Percentiles rank a stretch among this genome's conserved stretches.
Conservation (phyloP, 2,797 vertebrate genomes). For the Tauraco hartlaubi region DNA sequence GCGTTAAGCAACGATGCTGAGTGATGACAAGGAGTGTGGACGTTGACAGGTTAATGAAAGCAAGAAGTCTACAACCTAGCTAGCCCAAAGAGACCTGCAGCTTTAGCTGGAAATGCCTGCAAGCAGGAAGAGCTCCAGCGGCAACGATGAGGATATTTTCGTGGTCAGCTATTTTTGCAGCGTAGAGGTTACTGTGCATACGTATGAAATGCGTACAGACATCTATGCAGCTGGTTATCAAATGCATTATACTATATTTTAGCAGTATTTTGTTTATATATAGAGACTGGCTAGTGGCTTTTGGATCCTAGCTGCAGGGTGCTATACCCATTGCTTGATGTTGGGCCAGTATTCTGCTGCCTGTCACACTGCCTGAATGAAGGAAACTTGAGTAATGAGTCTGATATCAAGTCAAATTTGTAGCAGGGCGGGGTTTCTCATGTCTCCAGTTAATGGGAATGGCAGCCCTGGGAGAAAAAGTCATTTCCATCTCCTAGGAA, state of each 20-base stretch:
- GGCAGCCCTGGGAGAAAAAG: conserved; percentile 50
- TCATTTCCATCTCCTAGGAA: conserved; percentile 39
- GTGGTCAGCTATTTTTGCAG: not conserved
- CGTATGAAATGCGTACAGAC: not conserved
- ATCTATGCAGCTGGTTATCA: not conserved
- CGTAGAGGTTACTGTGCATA: rapidly evolving
- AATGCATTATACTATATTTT: not conserved
- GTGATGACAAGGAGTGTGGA: not conserved
- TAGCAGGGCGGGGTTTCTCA: not conserved
- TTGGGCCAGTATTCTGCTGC: conserved; percentile 23
- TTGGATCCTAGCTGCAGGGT: conserved; percentile 1
- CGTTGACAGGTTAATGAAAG: not conserved
- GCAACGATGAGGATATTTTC: not conserved
- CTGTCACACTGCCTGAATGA: not conserved
- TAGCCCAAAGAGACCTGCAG: not conserved
- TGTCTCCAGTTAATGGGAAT: conserved; percentile 15
- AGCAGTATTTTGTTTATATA: not conserved
- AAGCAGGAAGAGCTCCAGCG: not conserved
- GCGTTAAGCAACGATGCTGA: not conserved
- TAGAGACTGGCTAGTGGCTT: not conserved
- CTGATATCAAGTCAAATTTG: conserved; percentile 39
- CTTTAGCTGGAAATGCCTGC: not conserved
- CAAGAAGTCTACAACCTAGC: not conserved
- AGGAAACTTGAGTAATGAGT: conserved; percentile 43
- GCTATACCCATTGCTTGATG: not conserved